A percentile compares a stretch with the other conserved stretches of the same genome.
phyloP scores from a whole-genome alignment of 1,140 invertebrate species.

The Hormaphis cornu region DNA sequence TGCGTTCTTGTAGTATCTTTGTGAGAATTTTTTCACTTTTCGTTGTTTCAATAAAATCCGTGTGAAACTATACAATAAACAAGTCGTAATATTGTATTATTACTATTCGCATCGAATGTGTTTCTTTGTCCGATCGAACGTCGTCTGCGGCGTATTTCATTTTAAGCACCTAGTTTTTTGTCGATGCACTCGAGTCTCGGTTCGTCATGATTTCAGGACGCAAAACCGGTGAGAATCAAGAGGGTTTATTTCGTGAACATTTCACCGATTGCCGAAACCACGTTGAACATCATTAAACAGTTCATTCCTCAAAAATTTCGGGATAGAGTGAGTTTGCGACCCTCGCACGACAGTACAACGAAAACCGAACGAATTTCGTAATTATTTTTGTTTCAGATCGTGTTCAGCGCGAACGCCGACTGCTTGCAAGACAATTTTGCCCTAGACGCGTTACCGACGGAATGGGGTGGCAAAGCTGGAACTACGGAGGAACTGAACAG shows the following conservation, averaged over 20 bases:
- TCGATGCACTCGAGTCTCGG: too few relatives aligned
- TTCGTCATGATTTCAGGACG: not conserved
- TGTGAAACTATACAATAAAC: too few relatives aligned
- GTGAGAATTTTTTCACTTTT: too few relatives aligned
- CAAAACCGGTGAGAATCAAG: conserved; percentile 19
- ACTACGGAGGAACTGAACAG: not conserved
- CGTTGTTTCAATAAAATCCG: too few relatives aligned
- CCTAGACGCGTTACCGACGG: conserved; percentile 20
- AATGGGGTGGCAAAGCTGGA: conserved; percentile 32
- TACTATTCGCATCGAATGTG: too few relatives aligned
- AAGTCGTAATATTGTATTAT: too few relatives aligned
- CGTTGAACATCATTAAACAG: conserved; percentile 18
- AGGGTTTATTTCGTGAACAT: conserved; percentile 10
- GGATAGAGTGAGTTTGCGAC: not conserved
- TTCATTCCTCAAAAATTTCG: conserved; percentile 17
- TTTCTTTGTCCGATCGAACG: too few relatives aligned
- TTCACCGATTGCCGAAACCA: conserved; percentile 1
- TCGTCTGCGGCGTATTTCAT: too few relatives aligned
- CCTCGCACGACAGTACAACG: too few relatives aligned
- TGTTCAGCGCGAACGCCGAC: not conserved
- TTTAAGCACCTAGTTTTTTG: too few relatives aligned
- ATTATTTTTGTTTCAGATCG: conserved; percentile 2
- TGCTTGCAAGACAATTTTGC: not conserved
- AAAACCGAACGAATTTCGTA: not conserved
- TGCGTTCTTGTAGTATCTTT: too few relatives aligned